Base-by-base conservation (phyloP, 2,113 vertebrate genomes). In the Phyllostomus discolor region DNA sequence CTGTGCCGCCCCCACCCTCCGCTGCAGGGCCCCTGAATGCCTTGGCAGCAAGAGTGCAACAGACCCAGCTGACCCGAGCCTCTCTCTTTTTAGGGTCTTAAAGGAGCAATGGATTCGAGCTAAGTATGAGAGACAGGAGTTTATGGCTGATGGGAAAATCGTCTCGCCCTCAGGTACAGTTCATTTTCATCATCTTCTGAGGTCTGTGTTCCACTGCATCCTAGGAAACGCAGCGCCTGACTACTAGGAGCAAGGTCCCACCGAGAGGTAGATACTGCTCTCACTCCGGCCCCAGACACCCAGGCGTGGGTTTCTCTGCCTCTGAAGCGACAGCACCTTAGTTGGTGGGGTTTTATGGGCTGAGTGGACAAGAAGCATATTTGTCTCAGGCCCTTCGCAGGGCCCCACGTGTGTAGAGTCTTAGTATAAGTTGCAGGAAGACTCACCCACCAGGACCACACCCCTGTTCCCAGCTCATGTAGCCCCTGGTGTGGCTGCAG, bases 91-190 rank as follows among this genome's bases (percentile, higher is more conserved):
- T 97, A 99, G 99, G 43, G 98, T 99, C 75, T 98, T 99, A 95
- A 99, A 97, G 96, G 99, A 99, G 88, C 99, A 99, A 84, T 99
- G 99, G 99, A 99, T 99, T 97, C 98, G 99, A 98, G 99, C 99
- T 80, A 99, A 99, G 97, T 99, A 99, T 50, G 99, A 99, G 97
- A 98, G 99, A 88, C 97, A 90, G 96, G 99, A 99, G 93, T 99
- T 99, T 98, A 98, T 98, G 81, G 99, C 98, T 80, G 98, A 98
- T 64, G 98, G 88, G 93, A 98, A 98, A 97, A 98, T 97, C 89
- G 98, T 98, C 33, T 98, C 98, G 50, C 86, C 97, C 70, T 98
- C 99, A 99, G 99, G 99, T 99, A 98, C 98, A 84, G 75, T 69
- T 54, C n/a, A 62, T 85, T 89, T 93, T 72, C 69, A 35, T 67